Percentiles rank a stretch among this genome's conserved stretches.
Evolutionary conservation across 2,888 invertebrate species (phyloP).

Genomic region (Yponomeuta malinellus): DNA sequence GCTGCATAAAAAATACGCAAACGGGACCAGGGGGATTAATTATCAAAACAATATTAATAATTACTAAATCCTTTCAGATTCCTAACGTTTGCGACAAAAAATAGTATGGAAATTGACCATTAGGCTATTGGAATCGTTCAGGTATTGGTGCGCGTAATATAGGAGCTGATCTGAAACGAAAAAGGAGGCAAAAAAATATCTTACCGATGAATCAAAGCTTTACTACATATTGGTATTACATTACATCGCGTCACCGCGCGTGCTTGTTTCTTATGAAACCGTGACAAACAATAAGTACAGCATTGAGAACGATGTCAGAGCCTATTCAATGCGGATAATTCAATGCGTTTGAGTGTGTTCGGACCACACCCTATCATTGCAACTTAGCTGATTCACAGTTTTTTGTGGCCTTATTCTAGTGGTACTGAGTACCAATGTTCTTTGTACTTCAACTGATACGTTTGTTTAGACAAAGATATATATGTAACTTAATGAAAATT

Average conservation of each 20-base stretch:
- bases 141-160: no score
- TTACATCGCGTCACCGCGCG: not conserved
- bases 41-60: no score
- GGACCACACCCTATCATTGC: constrained; percentile 14
- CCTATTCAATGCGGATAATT: constrained; percentile 9
- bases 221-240: not conserved
- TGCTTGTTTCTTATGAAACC: constrained; percentile 26
- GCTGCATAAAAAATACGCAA: no score
- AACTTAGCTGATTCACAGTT: not conserved
- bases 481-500: not conserved
- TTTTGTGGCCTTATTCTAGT: not conserved
- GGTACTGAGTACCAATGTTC: not conserved
- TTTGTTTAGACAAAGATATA: not conserved
- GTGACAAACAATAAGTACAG: constrained; percentile 26
- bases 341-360: constrained; percentile 16
- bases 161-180: no score
- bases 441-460: constrained; percentile 10
- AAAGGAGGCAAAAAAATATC: no score
- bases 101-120: no score
- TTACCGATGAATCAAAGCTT: no score
- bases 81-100: no score
- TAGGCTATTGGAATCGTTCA: no score
- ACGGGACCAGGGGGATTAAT: no score
- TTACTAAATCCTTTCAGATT: no score
- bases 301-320: constrained; percentile 25